Evolutionary conservation across 1,140 invertebrate genomes (phyloP), one percentile per base, ranked within the genome.

Genomic region (Anadara kagoshimensis): DNA sequence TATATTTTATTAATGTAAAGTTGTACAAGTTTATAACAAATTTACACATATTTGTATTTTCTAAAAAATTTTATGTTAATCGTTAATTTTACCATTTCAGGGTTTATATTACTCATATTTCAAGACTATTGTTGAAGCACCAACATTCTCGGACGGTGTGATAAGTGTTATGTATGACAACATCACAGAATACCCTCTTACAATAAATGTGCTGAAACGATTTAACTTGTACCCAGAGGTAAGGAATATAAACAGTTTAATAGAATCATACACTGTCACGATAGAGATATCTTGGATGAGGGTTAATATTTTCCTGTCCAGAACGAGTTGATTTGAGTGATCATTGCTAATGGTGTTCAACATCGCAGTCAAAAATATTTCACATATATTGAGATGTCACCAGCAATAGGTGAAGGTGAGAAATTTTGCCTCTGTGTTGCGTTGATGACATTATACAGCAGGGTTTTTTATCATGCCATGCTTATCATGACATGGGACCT

Each of bases 71-170:
- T 56, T 56, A 16, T 22, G 11, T 11, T 56, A 20, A 22, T 56
- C 22, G 10, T 16, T 22, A 36, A 36, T 36, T 36, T 36, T 51
- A 24, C 5, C n/a, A 70, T 90, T 87, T 67, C 85, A 94, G 94
- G 95, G 94, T 5, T 92, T 96, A 81, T 96, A 96, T 86, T 96
- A 95, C 86, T 95, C 94, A 0, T 96, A 95, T 83, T 97, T 93
- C 86, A 96, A 97, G 87, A 93, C 92, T 0, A 90, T 97, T 22
- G 92, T 94, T 0, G 91, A 93, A 77, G 92, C 94, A 10, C 91
- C 91, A 14, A 91, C 91, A 7, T 93, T 94, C 76, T 71, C 90
- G 1, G 89, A 92, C 24, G 94, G 94, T 0, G 83, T 95, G 14
- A 70, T 91, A 14, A 89, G 90, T 66, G 90, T 96, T 12, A 92